These are phyloP conservation scores for Sarcophaga caerulescens DNA, from an alignment of 2,888 invertebrate genomes.

Conservation along the genomic window DNA sequence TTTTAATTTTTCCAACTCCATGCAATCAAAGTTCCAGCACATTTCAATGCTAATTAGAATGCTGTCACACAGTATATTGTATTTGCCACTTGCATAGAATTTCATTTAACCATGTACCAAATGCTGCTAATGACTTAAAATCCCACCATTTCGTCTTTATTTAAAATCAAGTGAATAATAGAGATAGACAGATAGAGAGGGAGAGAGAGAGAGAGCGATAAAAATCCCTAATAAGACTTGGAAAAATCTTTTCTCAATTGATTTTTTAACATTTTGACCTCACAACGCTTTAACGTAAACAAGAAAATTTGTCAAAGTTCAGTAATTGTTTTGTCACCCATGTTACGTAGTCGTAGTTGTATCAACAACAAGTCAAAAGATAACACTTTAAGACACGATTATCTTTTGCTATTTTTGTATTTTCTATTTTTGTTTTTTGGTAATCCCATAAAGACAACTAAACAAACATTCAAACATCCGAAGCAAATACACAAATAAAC, in stretches of 20 bases:
- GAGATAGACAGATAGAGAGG: neutral
- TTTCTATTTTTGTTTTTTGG: slow-evolving; percentile 11
- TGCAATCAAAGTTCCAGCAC: neutral
- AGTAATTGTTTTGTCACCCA: slow-evolving; percentile 69
- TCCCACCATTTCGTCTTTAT: slow-evolving; percentile 59
- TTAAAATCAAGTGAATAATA: slow-evolving; percentile 43
- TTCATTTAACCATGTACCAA: slow-evolving; percentile 28
- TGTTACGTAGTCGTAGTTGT: slow-evolving; percentile 62
- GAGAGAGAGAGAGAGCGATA: slow-evolving; percentile 14
- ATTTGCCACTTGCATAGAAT: neutral
- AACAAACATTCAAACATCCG: slow-evolving; percentile 34
- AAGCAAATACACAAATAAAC: neutral
- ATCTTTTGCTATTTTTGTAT: slow-evolving; percentile 47
- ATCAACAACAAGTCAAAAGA: slow-evolving; percentile 57
- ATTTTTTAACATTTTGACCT: slow-evolving; percentile 65
- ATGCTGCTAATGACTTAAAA: slow-evolving; percentile 58
- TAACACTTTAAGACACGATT: slow-evolving; percentile 68
- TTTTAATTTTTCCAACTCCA: neutral
- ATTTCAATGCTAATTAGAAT: slow-evolving; percentile 11
- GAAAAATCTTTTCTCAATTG: slow-evolving; percentile 38
- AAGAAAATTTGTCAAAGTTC: slow-evolving; percentile 69
- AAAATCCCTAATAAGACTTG: slow-evolving; percentile 14
- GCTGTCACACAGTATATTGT: neutral
- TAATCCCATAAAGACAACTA: slow-evolving; percentile 53
- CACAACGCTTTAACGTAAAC: slow-evolving; percentile 60